These are phyloP conservation scores for Drosophila villosipedis DNA, from an alignment of 2,888 invertebrate species.

Conservation along the genomic window DNA sequence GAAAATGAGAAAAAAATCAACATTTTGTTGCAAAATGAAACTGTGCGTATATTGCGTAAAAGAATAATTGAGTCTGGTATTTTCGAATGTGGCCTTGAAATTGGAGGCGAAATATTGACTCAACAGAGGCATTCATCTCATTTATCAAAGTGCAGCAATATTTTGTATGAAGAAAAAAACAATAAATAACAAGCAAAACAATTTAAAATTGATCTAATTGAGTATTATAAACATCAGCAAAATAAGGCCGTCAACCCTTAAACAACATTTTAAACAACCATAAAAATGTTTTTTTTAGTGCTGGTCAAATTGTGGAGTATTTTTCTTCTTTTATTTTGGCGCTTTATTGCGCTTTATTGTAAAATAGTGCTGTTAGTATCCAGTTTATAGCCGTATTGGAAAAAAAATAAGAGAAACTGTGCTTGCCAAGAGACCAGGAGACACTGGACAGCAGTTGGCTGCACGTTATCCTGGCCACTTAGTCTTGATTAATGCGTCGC, in stretches of 20 bases:
- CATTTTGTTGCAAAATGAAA: not conserved
- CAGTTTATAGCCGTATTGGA: conserved; percentile 34
- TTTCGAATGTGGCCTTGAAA: not conserved
- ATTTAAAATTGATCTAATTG: not conserved
- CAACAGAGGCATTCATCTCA: not conserved
- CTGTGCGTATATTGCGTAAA: not conserved
- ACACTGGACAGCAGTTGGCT: conserved; percentile 37
- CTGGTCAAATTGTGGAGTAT: not conserved
- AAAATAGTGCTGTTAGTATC: conserved; percentile 6
- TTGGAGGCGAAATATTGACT: not conserved
- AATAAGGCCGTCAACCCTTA: not conserved
- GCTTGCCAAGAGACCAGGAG: conserved; percentile 27
- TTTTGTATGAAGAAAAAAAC: not conserved
- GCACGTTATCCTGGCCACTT: conserved; percentile 71
- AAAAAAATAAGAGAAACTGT: not conserved
- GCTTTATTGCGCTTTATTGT: not conserved
- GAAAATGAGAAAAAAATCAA: not conserved
- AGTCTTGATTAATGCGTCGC: conserved; percentile 75
- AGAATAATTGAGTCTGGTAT: not conserved
- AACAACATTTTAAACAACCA: not conserved
- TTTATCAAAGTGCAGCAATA: not conserved
- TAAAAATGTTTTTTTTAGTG: not conserved
- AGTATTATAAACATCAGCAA: not conserved
- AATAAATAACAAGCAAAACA: not conserved
- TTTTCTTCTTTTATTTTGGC: not conserved